Conservation (phyloP, 2,113 vertebrate species). For the Cariama cristata region DNA sequence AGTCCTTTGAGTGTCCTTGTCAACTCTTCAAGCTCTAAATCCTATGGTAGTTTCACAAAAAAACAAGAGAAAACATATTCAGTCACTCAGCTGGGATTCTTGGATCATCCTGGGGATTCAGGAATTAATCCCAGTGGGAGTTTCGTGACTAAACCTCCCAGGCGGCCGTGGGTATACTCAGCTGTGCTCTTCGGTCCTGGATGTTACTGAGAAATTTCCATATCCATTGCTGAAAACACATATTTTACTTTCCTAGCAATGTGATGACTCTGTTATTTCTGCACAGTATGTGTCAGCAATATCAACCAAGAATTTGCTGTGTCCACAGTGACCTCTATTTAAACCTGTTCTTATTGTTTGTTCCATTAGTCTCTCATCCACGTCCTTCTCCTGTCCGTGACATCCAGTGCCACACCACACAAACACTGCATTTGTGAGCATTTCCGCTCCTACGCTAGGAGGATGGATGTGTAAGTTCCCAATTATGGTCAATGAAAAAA, state of each 20-base stretch:
- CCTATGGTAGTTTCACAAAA: background rate
- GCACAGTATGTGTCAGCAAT: background rate
- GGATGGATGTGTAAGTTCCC: background rate
- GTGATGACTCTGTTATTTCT: background rate
- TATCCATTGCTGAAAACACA: background rate
- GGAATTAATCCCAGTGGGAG: background rate
- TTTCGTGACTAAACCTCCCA: background rate
- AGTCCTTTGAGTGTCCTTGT: background rate
- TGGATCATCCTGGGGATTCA: background rate
- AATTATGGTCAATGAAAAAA: rapidly evolving
- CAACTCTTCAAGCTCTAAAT: background rate
- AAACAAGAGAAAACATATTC: background rate
- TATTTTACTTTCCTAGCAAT: background rate
- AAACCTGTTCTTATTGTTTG: background rate
- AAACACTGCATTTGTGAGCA: background rate
- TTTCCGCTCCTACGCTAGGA: background rate
- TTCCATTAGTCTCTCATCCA: background rate
- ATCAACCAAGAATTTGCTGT: background rate
- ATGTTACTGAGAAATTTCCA: background rate
- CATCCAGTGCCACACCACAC: background rate
- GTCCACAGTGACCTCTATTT: background rate
- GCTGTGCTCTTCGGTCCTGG: background rate
- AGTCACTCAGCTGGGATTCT: background rate
- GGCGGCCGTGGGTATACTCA: background rate
- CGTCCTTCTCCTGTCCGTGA: background rate